Evolutionary conservation across 1,140 invertebrate genomes (phyloP).

Genomic region (Habropoda laboriosa): DNA sequence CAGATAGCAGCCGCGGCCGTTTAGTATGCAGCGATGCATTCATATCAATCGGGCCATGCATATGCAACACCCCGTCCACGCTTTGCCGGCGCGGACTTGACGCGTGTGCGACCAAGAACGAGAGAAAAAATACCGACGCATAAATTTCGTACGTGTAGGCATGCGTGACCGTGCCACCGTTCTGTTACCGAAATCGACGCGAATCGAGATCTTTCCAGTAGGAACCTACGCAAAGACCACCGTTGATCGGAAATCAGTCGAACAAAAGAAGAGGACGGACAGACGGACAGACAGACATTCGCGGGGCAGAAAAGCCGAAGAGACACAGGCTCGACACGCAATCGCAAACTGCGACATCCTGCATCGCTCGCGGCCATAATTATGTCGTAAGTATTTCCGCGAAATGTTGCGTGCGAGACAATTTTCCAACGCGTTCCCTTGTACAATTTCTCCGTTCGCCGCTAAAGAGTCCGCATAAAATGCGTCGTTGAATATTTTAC

Average conservation of each 20-base stretch:
- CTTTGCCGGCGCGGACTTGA: constrained; percentile 47
- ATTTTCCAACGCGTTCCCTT: constrained; percentile 41
- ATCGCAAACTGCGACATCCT: constrained; percentile 66
- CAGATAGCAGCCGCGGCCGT: constrained; percentile 74
- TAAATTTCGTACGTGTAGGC: constrained; percentile 74
- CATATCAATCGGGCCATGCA: constrained; percentile 81
- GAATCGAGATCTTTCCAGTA: background rate
- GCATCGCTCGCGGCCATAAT: constrained; percentile 41
- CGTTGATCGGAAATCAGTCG: too few species aligned
- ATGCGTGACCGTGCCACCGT: constrained; percentile 71
- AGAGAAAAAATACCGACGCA: constrained; percentile 68
- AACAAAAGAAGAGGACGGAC: too few species aligned
- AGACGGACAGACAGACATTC: background rate
- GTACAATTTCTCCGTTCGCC: background rate
- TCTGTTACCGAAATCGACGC: constrained; percentile 47
- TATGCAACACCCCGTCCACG: constrained; percentile 73
- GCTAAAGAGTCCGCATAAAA: constrained; percentile 6
- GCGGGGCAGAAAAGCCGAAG: background rate
- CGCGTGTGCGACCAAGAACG: constrained; percentile 45
- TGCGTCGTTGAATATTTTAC: background rate
- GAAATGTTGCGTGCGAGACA: constrained; percentile 58
- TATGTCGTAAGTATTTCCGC: constrained; percentile 57
- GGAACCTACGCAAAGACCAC: too few species aligned
- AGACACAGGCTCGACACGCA: constrained; percentile 21
- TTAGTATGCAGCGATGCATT: constrained; percentile 81